Evolutionary conservation across 1,140 invertebrate genomes (phyloP).

Genomic region (Formica selysi): DNA sequence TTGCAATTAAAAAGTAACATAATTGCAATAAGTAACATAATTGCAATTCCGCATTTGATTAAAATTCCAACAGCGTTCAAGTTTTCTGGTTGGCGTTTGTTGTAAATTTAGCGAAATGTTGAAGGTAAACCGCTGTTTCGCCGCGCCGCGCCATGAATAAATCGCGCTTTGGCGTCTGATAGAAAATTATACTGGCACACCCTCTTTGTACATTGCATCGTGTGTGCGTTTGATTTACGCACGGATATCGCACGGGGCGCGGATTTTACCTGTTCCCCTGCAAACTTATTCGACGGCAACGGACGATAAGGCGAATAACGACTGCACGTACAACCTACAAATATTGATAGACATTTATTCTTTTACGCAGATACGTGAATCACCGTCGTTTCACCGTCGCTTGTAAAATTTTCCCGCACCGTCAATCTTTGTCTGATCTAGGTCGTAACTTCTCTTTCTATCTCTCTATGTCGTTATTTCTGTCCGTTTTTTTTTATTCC

Average conservation of each 20-base stretch:
- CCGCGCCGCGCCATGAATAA: slow-evolving; percentile 29
- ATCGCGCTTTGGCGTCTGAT: slow-evolving; percentile 49
- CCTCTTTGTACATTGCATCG: slow-evolving; percentile 8
- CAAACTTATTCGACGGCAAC: slow-evolving; percentile 67
- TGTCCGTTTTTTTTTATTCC: not conserved
- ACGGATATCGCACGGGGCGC: slow-evolving; percentile 38
- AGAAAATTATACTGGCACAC: slow-evolving; percentile 55
- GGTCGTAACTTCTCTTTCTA: too few relatives aligned
- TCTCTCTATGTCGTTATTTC: slow-evolving; percentile 9
- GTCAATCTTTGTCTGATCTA: not conserved
- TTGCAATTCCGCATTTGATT: slow-evolving; percentile 41
- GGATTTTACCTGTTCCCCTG: slow-evolving; percentile 42
- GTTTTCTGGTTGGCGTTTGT: not conserved
- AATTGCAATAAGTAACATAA: slow-evolving; percentile 47
- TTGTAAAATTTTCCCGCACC: not conserved
- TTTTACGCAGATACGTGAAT: slow-evolving; percentile 42
- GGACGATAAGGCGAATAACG: slow-evolving; percentile 48
- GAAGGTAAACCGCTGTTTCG: slow-evolving; percentile 15
- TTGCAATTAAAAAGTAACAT: slow-evolving; percentile 30
- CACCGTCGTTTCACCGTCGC: slow-evolving; percentile 1
- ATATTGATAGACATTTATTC: slow-evolving; percentile 67
- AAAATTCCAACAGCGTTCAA: slow-evolving; percentile 32
- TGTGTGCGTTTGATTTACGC: slow-evolving; percentile 50
- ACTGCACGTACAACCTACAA: slow-evolving; percentile 69
- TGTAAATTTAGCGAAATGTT: slow-evolving; percentile 46